These are phyloP conservation scores for Ondatra zibethicus DNA, from an alignment of 2,113 vertebrate species.

Conservation along the genomic window DNA sequence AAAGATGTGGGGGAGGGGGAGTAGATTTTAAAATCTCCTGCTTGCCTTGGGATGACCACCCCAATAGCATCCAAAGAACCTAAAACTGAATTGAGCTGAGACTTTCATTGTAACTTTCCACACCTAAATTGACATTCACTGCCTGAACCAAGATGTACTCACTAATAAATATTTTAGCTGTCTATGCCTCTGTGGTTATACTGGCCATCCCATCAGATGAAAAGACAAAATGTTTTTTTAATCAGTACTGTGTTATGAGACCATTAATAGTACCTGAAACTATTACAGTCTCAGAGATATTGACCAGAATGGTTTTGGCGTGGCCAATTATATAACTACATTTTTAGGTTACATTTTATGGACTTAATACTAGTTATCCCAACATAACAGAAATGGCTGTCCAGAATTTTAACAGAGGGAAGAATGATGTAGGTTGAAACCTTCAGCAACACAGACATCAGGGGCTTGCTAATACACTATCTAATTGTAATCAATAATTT, in stretches of 20 bases:
- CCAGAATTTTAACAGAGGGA: conserved; percentile 74
- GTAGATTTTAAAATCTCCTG: background rate
- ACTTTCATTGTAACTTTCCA: conserved; percentile 63
- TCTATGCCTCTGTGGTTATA: conserved; percentile 82
- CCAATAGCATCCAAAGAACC: background rate
- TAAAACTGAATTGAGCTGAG: background rate
- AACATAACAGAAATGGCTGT: conserved; percentile 74
- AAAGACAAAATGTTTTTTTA: conserved; percentile 90
- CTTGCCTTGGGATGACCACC: background rate
- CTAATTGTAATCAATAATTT: conserved; percentile 85
- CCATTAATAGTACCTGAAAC: conserved; percentile 88
- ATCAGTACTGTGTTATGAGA: conserved; percentile 88
- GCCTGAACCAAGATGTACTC: conserved; percentile 81
- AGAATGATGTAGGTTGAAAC: conserved; percentile 70
- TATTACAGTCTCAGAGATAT: conserved; percentile 86
- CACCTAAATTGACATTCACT: conserved; percentile 67
- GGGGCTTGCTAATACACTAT: conserved; percentile 79
- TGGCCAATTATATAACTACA: conserved; percentile 83
- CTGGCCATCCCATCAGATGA: conserved; percentile 87
- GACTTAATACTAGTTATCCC: conserved; percentile 84
- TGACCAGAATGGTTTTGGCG: conserved; percentile 85
- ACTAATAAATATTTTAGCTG: conserved; percentile 87
- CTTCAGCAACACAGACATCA: conserved; percentile 73
- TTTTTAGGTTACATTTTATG: conserved; percentile 83
- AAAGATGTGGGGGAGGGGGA: background rate